Evolutionary conservation across 2,888 invertebrate species (phyloP).

Genomic region (Trachelus iudaicus): DNA sequence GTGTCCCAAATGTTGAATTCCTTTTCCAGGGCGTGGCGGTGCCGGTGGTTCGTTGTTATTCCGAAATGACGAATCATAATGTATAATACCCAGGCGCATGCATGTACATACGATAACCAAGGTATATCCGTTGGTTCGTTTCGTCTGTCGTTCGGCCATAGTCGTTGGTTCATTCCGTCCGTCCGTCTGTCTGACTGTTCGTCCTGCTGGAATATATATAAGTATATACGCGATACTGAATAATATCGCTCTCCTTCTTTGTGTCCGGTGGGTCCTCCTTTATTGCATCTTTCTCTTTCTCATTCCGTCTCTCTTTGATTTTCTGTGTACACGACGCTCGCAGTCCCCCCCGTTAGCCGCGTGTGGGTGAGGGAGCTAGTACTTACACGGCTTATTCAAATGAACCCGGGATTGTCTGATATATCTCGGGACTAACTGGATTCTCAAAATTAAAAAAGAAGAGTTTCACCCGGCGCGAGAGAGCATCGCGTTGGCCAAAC

Average conservation of each 20-base stretch:
- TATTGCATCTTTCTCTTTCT: slow-evolving; percentile 17
- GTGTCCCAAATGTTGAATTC: slow-evolving; percentile 63
- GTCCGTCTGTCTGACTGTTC: not conserved
- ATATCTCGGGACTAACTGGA: slow-evolving; percentile 55
- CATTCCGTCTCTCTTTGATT: slow-evolving; percentile 18
- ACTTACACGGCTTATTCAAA: slow-evolving; percentile 62
- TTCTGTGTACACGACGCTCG: not conserved
- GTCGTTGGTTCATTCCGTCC: not conserved
- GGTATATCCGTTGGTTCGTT: slow-evolving; percentile 9
- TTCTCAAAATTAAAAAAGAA: slow-evolving; percentile 58
- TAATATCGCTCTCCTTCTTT: not conserved
- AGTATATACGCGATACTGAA: not conserved
- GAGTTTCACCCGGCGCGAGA: not conserved
- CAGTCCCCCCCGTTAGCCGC: slow-evolving; percentile 1
- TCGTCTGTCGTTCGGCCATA: slow-evolving; percentile 17
- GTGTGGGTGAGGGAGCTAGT: slow-evolving; percentile 46
- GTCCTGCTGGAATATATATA: not conserved
- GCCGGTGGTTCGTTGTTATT: slow-evolving; percentile 58
- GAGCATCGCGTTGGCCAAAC: not conserved
- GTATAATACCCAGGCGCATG: slow-evolving; percentile 47
- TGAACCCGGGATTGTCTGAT: slow-evolving; percentile 56
- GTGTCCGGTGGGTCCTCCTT: not conserved
- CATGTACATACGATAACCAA: slow-evolving; percentile 7
- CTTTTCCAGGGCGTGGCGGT: slow-evolving; percentile 53
- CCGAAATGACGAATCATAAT: slow-evolving; percentile 66